Base-by-base conservation (phyloP, 2,797 vertebrate genomes). In the Megalops cyprinoides region DNA sequence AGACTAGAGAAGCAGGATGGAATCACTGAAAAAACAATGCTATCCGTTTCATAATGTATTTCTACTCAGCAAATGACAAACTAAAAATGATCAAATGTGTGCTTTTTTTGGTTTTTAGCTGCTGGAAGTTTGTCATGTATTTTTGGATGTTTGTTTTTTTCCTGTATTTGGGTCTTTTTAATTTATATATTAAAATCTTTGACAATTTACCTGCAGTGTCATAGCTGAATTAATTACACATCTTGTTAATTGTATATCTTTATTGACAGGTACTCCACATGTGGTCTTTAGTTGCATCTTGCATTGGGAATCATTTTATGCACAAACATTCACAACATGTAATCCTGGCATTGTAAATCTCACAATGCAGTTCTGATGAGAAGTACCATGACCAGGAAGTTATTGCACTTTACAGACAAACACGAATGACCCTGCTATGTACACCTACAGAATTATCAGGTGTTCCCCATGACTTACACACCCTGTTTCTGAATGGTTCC, bases 101-200 rank as follows among this genome's bases (percentile, higher is more conserved):
- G 76, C 85, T 81, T 87, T 92, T n/a, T 71, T 71, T 71, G 67
- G 37, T 94, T 93, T 93, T 84, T 92, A 93, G 92, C 88, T 91
- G 89, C 90, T 94, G 89, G 87, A 92, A 88, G 84, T 93, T 89
- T 62, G 34, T 87, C 85, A 89, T 93, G 92, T 94, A 90, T 92
- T 92, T 90, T 90, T 91, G 88, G 82, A 90, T 88, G 89, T 92
- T 79, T 83, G 76, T 82, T 90, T 84, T 80, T 92, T 87, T 31
- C 49, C 87, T 87, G 90, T 91, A 91, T 86, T 86, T 77, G 77
- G 80, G 84, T 90, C 85, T 83, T 92, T 92, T 93, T 93, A 90
- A 94, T 94, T 93, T 92, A 90, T 91, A 94, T 71, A 71, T 92
- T 93, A 95, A 95, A 95, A 93, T 89, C 89, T 91, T 88, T 88